phyloP scores from a whole-genome alignment of 1,140 invertebrate genomes.

The Pseudomyrmex concolor region DNA sequence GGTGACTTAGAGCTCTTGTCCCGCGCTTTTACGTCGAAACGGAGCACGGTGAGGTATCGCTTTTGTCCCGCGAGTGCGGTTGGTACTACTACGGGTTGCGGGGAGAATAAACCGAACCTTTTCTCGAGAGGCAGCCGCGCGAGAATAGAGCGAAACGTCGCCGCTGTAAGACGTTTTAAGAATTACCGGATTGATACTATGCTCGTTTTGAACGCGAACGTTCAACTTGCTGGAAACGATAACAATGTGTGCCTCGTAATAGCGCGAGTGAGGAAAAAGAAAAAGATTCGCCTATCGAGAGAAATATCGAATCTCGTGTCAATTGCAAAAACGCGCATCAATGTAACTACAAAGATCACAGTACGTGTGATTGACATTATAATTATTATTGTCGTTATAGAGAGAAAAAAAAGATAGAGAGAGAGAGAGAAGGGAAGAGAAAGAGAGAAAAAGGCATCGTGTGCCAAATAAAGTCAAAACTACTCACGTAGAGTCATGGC shows the following conservation, averaged over 20 bases:
- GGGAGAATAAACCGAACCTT: constrained; percentile 20
- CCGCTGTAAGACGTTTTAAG: not conserved
- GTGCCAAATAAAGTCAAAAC: not conserved
- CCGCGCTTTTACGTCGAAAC: constrained; percentile 42
- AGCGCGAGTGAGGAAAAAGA: not conserved
- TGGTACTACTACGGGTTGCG: constrained; percentile 13
- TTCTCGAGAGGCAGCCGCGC: constrained; percentile 2
- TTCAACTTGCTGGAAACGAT: constrained; percentile 40
- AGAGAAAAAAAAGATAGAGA: not conserved
- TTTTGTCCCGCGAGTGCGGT: constrained; percentile 34
- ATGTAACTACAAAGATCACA: not conserved
- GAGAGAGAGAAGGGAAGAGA: too few species aligned
- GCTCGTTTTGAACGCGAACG: not conserved
- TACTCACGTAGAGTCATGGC: not conserved
- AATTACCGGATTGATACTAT: constrained; percentile 39
- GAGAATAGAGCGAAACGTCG: constrained; percentile 37
- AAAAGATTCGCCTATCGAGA: not conserved
- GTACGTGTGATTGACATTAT: not conserved
- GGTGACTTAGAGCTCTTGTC: constrained; percentile 41
- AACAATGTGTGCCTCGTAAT: constrained; percentile 11
- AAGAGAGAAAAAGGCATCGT: too few species aligned
- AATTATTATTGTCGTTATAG: not conserved
- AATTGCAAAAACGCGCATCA: constrained; percentile 1
- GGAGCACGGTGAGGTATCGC: constrained; percentile 37
- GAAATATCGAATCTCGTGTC: not conserved